phyloP scores from a whole-genome alignment of 2,113 vertebrate species.

The Varanus komodoensis region DNA sequence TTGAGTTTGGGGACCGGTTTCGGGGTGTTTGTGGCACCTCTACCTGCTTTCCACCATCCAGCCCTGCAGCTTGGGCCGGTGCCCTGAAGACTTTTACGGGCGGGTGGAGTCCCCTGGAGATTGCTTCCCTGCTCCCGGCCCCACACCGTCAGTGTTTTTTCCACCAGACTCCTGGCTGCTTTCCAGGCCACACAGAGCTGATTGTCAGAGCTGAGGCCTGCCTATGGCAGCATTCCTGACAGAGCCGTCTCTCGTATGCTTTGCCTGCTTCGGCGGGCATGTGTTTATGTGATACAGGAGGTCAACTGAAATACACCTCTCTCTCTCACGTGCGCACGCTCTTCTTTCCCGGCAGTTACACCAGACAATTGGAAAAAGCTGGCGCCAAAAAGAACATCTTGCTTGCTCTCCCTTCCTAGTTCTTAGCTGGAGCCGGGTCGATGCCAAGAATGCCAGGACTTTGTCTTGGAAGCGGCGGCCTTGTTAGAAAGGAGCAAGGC shows the following conservation, averaged over 20 bases:
- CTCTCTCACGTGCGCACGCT: neutral
- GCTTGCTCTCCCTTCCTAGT: too few relatives aligned
- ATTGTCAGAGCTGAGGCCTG: conserved; percentile 33
- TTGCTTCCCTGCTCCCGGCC: neutral
- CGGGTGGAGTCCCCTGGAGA: too few relatives aligned
- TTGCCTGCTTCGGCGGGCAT: neutral
- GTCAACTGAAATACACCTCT: conserved; percentile 61
- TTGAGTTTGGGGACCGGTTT: too few relatives aligned
- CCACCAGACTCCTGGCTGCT: conserved; percentile 60
- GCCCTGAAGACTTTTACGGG: too few relatives aligned
- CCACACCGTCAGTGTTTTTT: neutral
- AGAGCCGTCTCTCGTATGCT: conserved; percentile 43
- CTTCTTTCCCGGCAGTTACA: neutral
- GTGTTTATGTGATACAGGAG: neutral
- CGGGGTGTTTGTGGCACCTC: too few relatives aligned
- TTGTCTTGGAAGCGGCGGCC: fast-evolving
- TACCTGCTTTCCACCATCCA: too few relatives aligned
- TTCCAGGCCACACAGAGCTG: conserved; percentile 72
- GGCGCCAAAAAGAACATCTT: neutral
- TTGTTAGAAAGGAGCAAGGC: fast-evolving
- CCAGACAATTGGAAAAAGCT: neutral
- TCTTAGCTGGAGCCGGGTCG: too few relatives aligned
- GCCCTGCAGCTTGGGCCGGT: too few relatives aligned
- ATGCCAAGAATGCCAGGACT: neutral
- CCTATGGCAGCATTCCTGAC: conserved; percentile 58